These are phyloP conservation scores for Kryphioiulus occultus DNA, from an alignment of 2,888 invertebrate species.

Conservation along the genomic window DNA sequence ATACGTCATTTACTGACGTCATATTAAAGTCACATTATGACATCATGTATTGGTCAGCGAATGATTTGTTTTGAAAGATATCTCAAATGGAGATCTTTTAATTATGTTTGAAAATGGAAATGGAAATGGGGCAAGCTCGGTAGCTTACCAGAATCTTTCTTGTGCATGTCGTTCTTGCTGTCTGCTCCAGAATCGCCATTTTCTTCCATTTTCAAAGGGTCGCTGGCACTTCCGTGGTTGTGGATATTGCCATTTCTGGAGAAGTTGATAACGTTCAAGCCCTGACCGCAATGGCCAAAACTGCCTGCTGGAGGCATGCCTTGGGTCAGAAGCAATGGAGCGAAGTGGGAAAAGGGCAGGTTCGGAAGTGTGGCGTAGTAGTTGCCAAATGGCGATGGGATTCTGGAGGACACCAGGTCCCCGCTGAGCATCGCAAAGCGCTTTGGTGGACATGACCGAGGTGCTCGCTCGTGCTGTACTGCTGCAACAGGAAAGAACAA, in stretches of 20 bases:
- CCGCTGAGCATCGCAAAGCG: constrained; percentile 41
- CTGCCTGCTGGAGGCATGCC: constrained; percentile 41
- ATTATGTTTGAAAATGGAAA: no score
- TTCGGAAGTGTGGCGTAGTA: constrained; percentile 57
- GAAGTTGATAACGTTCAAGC: not conserved
- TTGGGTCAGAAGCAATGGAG: constrained; percentile 43
- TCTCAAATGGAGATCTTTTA: no score
- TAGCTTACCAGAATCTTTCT: constrained; percentile 37
- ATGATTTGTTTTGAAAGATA: no score
- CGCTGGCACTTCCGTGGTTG: not conserved
- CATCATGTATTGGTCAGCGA: no score
- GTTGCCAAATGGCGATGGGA: constrained; percentile 32
- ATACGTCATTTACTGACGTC: no score
- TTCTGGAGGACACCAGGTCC: not conserved
- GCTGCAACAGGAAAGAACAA: constrained; percentile 67
- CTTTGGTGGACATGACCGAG: constrained; percentile 65
- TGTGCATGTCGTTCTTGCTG: not conserved
- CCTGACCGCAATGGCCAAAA: not conserved
- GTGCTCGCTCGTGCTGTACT: constrained; percentile 89
- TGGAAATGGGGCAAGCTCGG: no score
- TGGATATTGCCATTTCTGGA: not conserved
- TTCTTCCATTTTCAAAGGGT: constrained; percentile 37
- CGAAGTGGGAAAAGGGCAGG: constrained; percentile 53
- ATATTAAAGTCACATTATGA: no score
- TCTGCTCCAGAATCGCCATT: not conserved